Evolutionary conservation across 2,888 invertebrate species (phyloP).

Genomic region (Bellardia bayeri): DNA sequence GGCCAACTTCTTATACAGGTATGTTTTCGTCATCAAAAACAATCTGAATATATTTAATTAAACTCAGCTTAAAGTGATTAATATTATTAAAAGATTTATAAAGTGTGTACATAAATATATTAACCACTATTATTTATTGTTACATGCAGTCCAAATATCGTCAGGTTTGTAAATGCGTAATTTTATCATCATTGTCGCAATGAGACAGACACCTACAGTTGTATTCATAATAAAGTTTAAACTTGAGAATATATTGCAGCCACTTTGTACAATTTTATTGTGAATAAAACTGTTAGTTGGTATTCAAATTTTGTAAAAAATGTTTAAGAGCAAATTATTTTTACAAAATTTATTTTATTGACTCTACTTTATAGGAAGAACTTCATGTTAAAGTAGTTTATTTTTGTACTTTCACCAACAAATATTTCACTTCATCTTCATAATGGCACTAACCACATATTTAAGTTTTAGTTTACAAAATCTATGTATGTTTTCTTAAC

Average conservation of each 20-base stretch:
- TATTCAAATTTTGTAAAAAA: no score
- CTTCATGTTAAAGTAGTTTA: not conserved
- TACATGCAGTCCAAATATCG: slow-evolving; percentile 83
- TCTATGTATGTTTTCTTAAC: not conserved
- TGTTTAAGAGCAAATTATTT: not conserved
- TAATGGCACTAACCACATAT: slow-evolving; percentile 2
- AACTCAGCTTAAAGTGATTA: not conserved
- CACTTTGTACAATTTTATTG: no score
- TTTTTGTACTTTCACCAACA: not conserved
- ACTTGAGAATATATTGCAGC: no score
- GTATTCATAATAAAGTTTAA: not conserved
- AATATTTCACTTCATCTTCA: slow-evolving; percentile 7
- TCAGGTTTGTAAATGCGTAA: slow-evolving; percentile 81
- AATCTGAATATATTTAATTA: not conserved
- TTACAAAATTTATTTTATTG: not conserved
- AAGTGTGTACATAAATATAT: slow-evolving; percentile 21
- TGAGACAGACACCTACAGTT: not conserved
- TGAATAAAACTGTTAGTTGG: no score
- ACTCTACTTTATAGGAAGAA: not conserved
- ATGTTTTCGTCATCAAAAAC: slow-evolving; percentile 79
- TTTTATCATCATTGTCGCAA: not conserved
- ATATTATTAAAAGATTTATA: slow-evolving; percentile 3
- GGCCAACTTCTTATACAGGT: slow-evolving; percentile 99
- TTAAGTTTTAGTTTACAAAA: slow-evolving; percentile 4
- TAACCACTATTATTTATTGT: slow-evolving; percentile 60